Percentiles rank a stretch among this genome's conserved stretches.
Conservation (phyloP, 2,797 vertebrate genomes). For the Etheostoma perlongum region DNA sequence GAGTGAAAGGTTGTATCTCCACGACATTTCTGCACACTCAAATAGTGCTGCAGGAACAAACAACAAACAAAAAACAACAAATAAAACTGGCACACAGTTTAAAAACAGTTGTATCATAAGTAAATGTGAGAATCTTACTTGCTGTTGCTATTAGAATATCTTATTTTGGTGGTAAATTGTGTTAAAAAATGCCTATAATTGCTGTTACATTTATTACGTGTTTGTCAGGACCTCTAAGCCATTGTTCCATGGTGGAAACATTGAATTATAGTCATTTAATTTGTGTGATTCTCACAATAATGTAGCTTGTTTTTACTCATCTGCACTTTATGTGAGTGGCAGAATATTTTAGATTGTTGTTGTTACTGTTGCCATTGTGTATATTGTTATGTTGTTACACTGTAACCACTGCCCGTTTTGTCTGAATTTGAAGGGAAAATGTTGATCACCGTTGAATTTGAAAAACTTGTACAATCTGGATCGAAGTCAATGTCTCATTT, state of each 20-base stretch:
- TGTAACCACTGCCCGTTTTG: slow-evolving; percentile 8
- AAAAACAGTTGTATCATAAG: background rate
- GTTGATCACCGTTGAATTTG: background rate
- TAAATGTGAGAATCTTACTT: background rate
- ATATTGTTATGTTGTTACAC: background rate
- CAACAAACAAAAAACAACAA: background rate
- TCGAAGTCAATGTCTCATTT: background rate
- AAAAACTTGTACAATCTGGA: background rate
- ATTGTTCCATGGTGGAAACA: background rate
- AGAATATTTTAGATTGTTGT: slow-evolving; percentile 12
- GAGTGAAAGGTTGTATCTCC: slow-evolving; percentile 24
- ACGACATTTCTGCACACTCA: background rate
- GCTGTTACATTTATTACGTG: background rate
- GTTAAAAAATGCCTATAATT: background rate
- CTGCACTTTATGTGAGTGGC: slow-evolving; percentile 4
- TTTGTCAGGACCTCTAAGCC: slow-evolving; percentile 11
- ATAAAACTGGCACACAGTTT: background rate
- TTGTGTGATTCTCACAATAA: background rate
- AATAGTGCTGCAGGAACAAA: background rate
- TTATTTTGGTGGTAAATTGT: background rate
- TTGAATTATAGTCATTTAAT: background rate
- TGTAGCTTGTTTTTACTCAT: background rate
- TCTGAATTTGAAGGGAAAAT: background rate
- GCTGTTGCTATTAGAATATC: background rate
- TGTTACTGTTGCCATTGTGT: background rate